Base-by-base conservation (phyloP, 2,888 invertebrate species). In the Lysandra bellargus region DNA sequence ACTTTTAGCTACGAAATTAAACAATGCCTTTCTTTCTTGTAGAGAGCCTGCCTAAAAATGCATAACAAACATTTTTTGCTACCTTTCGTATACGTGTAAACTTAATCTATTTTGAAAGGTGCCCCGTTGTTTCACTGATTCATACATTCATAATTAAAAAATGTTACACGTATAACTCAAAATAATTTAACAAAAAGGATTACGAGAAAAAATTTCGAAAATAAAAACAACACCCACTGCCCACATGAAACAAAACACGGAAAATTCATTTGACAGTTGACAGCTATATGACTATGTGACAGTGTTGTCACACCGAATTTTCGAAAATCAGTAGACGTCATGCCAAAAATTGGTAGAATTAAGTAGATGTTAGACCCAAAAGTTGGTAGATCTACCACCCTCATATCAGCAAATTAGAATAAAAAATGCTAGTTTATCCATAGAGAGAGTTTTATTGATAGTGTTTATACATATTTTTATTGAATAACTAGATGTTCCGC, bases 181-280 rank as follows among this genome's bases (percentile, higher is more conserved):
- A 69, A 69, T 14, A 69, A 33, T 37, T 0, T 69, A 69, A 33
- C 14, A 14, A 5, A 30, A 69, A 37, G 33, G 9, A 64, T 64
- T 64, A 23, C 64, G 33, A 33, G 33, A 69, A 12, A 14, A 69
- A 69, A 4, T 33, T 37, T 5, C 14, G 17, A 37, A 69, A 69
- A 69, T 69, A 69, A 69, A 69, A 69, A 69, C 37, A 69, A 17
- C 69, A 69, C 17, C 69, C 17, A 69, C 33, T 33, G 1, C 57
- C 69, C 33, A 69, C 69, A 69, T 69, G 69, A 69, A 69, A 69
- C 69, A 33, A 69, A 69, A 69, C 69, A 69, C 33, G 69, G 12
- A 69, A 64, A 64, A 64, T 64, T 61, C 60, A n/a, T n/a, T 30
- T 69, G 69, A 69, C 69, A 69, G 2, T 5, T 64, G 64, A 64